Base-by-base conservation (phyloP, 2,888 invertebrate genomes). In the Drosophila pseudotakahashii region DNA sequence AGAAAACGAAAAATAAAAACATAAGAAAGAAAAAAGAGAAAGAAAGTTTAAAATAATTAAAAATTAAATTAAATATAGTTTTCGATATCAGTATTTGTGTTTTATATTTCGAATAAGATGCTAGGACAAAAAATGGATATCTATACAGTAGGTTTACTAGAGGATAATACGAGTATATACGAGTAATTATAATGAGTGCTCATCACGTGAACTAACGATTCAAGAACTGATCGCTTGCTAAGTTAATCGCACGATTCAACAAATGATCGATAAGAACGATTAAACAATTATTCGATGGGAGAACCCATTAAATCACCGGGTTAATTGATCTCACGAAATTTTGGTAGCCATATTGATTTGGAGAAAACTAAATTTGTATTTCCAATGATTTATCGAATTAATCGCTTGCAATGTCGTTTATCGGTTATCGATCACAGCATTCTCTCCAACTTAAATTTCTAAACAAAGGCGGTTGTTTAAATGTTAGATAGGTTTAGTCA, bases 401-500 rank as follows among this genome's bases (percentile, higher is more conserved):
- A 39, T 58, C 19, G 55, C 55, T 16, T 39, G n/a, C 45, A 26
- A 45, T 45, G 7, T 23, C 45, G 30, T 14, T 14, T 47, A n/a
- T n/a, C n/a, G 30, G 26, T 39, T 58, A 59, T 59, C 64, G 66
- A 63, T 69, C 45, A 19, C 37, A 52, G 62, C 62, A 42, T 64
- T 55, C 47, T 37, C 41, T 39, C 73, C 39, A 26, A 64, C 66
- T 79, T 76, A 72, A 69, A 62, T 47, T 37, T 47, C 58, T 9
- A 11, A 34, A 39, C 13, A 32, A 39, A 45, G 32, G 10, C 13
- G 14, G 39, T 26, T 19, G 34, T 48, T 68, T 47, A 58, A 19
- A 41, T 36, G 70, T 83, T 80, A 80, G 67, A 47, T 26, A 39
- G 11, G 62, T 82, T 87, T 81, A 81, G 81, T 88, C 75, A 81